Evolutionary conservation across 2,888 invertebrate genomes (phyloP), one percentile per base, ranked within the genome.

Genomic region (Chalcis sispes): DNA sequence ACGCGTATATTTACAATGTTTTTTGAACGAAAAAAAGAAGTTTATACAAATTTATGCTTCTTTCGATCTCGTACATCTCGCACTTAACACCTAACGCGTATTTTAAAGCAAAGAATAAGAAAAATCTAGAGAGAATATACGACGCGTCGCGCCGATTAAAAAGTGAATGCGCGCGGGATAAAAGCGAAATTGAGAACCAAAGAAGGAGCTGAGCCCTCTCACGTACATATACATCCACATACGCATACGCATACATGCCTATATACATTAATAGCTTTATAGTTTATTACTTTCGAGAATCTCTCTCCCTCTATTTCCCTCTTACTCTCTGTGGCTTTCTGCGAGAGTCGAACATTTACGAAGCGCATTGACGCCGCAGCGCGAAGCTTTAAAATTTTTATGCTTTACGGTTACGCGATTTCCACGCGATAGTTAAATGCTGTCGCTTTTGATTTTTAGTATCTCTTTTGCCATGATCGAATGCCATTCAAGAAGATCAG

Each of bases 251-350:
- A 20, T 2, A 20, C 61, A n/a, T 23, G 29, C 40, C 7, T 32
- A 48, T 56, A 46, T 36, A 48, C 72, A 73, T 85, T 85, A 85
- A 85, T 85, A 85, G 82, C 83, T 84, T 84, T 83, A 82, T 82
- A 84, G 84, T 85, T 85, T 85, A 85, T 85, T 81, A 83, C 84
- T 82, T 82, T 82, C 56, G 80, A 80, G 84, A 58, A 52, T 29
- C 64, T 29, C 56, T 15, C 13, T 2, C 36, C 20, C 10, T 52
- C n/a, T 25, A n/a, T n/a, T n/a, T n/a, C n/a, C n/a, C n/a, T n/a
- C n/a, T n/a, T n/a, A n/a, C n/a, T n/a, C n/a, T n/a, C n/a, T 36
- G 15, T 5, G 2, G 40, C 54, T 29, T 54, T 27, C 52, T 5
- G 32, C 32, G 3, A 32, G 32, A 32, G 32, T 36, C 50, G 27